A percentile compares a stretch with the other conserved stretches of the same genome.
These are phyloP conservation scores for Oreohelix idahoensis DNA, from an alignment of 1,140 invertebrate genomes.

Conservation along the genomic window DNA sequence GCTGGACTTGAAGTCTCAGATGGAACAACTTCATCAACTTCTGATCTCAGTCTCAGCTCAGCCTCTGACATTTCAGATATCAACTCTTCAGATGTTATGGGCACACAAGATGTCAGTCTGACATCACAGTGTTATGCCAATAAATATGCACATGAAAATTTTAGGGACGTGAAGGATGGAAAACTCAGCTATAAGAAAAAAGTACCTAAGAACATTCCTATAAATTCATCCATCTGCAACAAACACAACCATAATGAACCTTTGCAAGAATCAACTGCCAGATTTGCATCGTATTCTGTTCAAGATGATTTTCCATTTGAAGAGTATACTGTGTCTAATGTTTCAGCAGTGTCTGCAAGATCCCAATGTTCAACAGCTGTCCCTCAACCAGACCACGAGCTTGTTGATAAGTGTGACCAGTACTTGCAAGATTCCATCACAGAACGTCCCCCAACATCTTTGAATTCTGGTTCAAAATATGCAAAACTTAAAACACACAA, in stretches of 20 bases:
- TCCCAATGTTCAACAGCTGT: neutral
- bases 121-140: constrained; percentile 21
- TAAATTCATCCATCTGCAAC: neutral
- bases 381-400: neutral
- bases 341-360: neutral
- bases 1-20: constrained; percentile 29
- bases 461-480: neutral
- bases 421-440: neutral
- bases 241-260: neutral
- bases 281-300: neutral
- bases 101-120: neutral
- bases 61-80: constrained; percentile 19
- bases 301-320: neutral
- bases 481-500: neutral
- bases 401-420: neutral
- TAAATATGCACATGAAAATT: constrained; percentile 21
- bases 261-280: neutral
- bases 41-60: neutral
- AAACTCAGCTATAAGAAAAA: neutral
- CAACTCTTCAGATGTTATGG: neutral
- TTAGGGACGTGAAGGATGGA: neutral
- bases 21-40: constrained; percentile 33
- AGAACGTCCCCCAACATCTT: neutral
- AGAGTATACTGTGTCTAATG: neutral
- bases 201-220: neutral